Percentiles rank a stretch among this genome's conserved stretches.
Conservation (phyloP, 2,797 vertebrate genomes). For the Gambelia wislizenii region DNA sequence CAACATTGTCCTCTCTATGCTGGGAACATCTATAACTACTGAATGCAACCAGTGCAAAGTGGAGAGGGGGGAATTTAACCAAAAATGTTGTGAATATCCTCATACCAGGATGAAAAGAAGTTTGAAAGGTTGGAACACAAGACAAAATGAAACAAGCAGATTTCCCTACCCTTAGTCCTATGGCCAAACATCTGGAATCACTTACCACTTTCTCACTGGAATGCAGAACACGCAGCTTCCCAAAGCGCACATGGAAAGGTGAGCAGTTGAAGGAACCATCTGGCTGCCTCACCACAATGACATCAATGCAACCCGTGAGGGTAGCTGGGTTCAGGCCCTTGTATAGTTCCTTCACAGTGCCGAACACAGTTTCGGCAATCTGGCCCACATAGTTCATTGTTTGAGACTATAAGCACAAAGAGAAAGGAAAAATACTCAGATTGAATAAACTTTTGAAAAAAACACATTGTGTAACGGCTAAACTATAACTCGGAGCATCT, state of each 20-base stretch:
- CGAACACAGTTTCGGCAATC: slow-evolving; percentile 90
- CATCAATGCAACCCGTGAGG: slow-evolving; percentile 91
- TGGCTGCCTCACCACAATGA: slow-evolving; percentile 90
- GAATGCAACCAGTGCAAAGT: background rate
- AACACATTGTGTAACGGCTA: too few relatives aligned
- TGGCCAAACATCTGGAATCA: background rate
- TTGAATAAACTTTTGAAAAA: background rate
- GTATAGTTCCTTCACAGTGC: slow-evolving; percentile 93
- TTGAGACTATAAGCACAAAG: slow-evolving; percentile 74
- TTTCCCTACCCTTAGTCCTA: background rate
- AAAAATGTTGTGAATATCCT: background rate
- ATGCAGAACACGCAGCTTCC: slow-evolving; percentile 93
- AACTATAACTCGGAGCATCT: background rate
- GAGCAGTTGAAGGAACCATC: slow-evolving; percentile 93
- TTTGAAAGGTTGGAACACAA: background rate
- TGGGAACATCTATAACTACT: background rate
- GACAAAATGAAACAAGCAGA: background rate
- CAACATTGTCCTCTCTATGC: background rate
- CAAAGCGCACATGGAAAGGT: slow-evolving; percentile 95
- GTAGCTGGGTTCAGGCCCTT: slow-evolving; percentile 92
- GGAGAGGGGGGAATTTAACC: background rate
- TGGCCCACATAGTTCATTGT: slow-evolving; percentile 97
- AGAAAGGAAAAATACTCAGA: background rate
- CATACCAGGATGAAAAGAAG: background rate
- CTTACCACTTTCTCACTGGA: slow-evolving; percentile 96